Percentiles rank a stretch among this genome's conserved stretches.
Conservation (phyloP, 2,113 vertebrate species). For the Oostethus manadensis region DNA sequence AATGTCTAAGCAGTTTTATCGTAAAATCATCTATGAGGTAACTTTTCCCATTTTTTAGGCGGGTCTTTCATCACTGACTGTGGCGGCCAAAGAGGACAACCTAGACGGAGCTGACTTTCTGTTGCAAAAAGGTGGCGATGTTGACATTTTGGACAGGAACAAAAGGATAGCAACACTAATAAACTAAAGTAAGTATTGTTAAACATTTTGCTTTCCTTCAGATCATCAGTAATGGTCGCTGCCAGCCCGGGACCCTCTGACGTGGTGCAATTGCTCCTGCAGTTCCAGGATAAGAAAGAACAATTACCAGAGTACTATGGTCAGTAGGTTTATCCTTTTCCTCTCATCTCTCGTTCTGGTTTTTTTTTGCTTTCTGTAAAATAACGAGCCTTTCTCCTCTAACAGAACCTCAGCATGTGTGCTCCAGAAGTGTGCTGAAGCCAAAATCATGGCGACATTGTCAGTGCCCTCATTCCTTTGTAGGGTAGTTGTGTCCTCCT, state of each 20-base stretch:
- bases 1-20: no score
- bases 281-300: slow-evolving; percentile 73
- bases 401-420: no score
- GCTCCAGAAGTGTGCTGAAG: no score
- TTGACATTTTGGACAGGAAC: slow-evolving; percentile 67
- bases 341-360: not conserved
- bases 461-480: not conserved
- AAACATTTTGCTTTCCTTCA: slow-evolving; percentile 40
- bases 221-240: slow-evolving; percentile 80
- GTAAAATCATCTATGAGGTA: no score
- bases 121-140: slow-evolving; percentile 72
- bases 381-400: no score
- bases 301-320: slow-evolving; percentile 81
- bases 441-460: not conserved
- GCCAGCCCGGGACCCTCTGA: slow-evolving; percentile 76
- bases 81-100: slow-evolving; percentile 78
- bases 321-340: slow-evolving; percentile 64
- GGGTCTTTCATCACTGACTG: slow-evolving; percentile 75
- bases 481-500: slow-evolving; percentile 1
- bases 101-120: slow-evolving; percentile 80
- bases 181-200: not conserved
- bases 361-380: no score
- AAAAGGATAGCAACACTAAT: slow-evolving; percentile 47
- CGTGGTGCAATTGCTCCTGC: slow-evolving; percentile 76
- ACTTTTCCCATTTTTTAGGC: slow-evolving; percentile 62